Percentiles rank a stretch among this genome's conserved stretches.
phyloP scores from a whole-genome alignment of 2,113 vertebrate genomes.

The Scortum barcoo region DNA sequence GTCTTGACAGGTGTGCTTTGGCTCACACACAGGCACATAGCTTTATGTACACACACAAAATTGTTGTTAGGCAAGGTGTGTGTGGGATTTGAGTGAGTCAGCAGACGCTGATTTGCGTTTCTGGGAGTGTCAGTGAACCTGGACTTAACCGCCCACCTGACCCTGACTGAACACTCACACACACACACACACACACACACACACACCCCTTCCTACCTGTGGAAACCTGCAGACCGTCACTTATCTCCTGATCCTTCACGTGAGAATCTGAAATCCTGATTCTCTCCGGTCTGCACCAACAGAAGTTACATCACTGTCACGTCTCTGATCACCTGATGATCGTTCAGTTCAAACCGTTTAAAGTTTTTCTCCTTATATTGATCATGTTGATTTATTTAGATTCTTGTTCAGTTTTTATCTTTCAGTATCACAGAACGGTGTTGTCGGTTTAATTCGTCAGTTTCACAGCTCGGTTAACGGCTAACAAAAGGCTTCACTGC shows the following conservation, averaged over 20 bases:
- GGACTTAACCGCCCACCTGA: conserved; percentile 48
- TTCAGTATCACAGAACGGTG: no score
- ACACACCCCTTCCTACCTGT: conserved; percentile 50
- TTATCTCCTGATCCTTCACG: background rate
- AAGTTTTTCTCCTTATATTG: background rate
- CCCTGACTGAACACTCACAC: conserved; percentile 4
- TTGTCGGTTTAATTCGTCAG: no score
- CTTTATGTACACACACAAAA: background rate
- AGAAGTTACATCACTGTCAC: background rate
- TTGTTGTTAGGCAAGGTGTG: conserved; percentile 12
- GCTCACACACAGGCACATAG: background rate
- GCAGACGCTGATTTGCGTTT: conserved; percentile 24
- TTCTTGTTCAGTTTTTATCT: no score
- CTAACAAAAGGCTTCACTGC: background rate
- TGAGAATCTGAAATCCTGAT: background rate
- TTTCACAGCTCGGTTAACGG: no score
- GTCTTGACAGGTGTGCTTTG: conserved; percentile 42
- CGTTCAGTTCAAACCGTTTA: background rate
- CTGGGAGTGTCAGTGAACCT: conserved; percentile 45
- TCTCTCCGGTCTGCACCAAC: background rate
- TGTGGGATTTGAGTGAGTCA: conserved; percentile 45
- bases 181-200: conserved; percentile 19
- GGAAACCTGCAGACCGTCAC: conserved; percentile 15
- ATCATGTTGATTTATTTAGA: background rate
- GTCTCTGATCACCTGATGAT: background rate